A percentile compares a stretch with the other conserved stretches of the same genome.
Conservation (phyloP, 2,113 vertebrate species). For the Phylloscopus trochilus region DNA sequence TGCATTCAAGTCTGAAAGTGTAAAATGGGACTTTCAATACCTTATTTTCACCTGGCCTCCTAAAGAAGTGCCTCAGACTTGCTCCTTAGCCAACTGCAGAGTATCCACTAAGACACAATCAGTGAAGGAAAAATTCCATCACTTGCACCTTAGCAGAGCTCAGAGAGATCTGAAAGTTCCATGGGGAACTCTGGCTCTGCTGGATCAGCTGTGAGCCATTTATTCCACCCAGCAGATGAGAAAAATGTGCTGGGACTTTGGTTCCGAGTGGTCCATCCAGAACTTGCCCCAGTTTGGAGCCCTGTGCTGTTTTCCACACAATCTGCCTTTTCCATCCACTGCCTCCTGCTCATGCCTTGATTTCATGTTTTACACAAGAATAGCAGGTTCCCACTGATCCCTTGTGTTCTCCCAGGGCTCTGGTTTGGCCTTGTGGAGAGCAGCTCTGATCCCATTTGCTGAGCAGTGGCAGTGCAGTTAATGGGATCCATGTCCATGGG, state of each 20-base stretch:
- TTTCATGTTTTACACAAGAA: not conserved
- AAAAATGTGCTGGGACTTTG: not conserved
- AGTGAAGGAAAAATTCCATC: not conserved
- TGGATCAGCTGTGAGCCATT: not conserved
- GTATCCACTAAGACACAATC: not conserved
- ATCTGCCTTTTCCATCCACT: not conserved
- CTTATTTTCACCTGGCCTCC: not conserved
- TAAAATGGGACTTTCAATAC: not conserved
- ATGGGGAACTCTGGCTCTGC: rapidly evolving
- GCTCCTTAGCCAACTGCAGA: not conserved
- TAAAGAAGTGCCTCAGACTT: not conserved
- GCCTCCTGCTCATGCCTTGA: not conserved
- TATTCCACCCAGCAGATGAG: not conserved
- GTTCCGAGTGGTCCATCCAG: not conserved
- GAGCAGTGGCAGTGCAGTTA: not conserved
- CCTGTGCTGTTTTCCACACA: not conserved
- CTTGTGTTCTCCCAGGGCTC: not conserved
- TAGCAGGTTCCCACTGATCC: not conserved
- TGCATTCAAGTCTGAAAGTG: not conserved
- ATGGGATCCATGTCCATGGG: rapidly evolving
- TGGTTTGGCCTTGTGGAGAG: not conserved
- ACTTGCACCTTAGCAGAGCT: not conserved
- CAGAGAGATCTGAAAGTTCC: not conserved
- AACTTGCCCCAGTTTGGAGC: not conserved
- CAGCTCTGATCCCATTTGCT: not conserved